Evolutionary conservation across 2,113 vertebrate species (phyloP), one percentile per base, ranked within the genome.

Genomic region (Thryonomys swinderianus): DNA sequence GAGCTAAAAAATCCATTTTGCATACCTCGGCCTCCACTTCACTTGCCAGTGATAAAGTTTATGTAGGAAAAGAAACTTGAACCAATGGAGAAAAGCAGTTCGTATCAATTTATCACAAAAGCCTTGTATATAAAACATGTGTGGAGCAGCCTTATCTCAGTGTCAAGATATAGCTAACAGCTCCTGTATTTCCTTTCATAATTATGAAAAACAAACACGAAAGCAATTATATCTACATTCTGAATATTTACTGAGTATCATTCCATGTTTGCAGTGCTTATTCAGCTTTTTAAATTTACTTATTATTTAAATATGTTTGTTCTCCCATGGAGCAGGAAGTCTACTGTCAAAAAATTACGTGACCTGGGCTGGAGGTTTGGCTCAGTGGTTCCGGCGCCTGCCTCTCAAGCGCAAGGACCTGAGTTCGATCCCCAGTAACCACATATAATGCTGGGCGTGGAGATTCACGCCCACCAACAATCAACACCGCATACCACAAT

Each of bases 191-290:
- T 96, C 61, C 91, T 21, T 79, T 84, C 92, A 45, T 97, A 90
- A 96, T 97, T 96, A 88, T 61, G 71, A 95, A 94, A 97, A 94
- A 57, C 37, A 96, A 97, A 95, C 61, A 88, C 53, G 0, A 53
- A 91, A 48, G 59, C 4, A 61, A 7, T 61, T 45, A 81, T 0
- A 37, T 81, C 53, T 42, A 20, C 18, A 71, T 94, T 87, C 91
- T 53, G 27, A 97, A 97, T 96, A 97, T 21, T 96, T 90, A 67
- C 34, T 37, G 48, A 94, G 62, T 9, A 74, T 64, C 23, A 90
- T 91, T 27, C 80, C 55, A 55, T 85, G 32, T 80, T 91, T 94
- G 34, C 32, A 90, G 32, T 86, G 10, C 8, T 92, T 37, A 95
- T 84, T 17, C 25, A 90, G 40, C 20, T 84, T 93, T 55, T 84